These are phyloP conservation scores for Eleginops maclovinus DNA, from an alignment of 2,113 vertebrate genomes.

Conservation along the genomic window DNA sequence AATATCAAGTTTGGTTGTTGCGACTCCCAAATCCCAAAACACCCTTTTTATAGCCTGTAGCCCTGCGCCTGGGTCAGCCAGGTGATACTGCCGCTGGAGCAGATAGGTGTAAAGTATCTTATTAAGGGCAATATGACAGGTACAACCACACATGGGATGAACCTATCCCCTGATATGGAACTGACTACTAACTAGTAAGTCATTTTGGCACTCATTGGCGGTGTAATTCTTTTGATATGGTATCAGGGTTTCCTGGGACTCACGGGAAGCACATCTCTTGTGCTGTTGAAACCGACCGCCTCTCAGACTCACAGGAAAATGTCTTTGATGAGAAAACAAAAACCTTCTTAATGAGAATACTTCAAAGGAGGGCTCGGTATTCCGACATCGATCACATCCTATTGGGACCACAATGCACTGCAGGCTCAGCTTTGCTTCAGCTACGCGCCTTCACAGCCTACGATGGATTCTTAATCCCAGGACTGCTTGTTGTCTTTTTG, in stretches of 20 bases:
- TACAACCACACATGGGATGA: conserved; percentile 16
- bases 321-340: conserved; percentile 47
- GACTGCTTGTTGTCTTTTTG: conserved; percentile 47
- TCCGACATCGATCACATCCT: conserved; percentile 54
- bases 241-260: conserved; percentile 27
- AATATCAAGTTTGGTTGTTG: conserved; percentile 58
- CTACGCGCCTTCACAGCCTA: conserved; percentile 44
- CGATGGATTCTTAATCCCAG: conserved; percentile 40
- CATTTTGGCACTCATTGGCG: conserved; percentile 27
- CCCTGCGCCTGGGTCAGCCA: conserved; percentile 5
- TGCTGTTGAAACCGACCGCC: conserved; percentile 41
- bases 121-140: conserved; percentile 23
- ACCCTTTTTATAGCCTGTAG: neutral
- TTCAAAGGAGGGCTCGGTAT: conserved; percentile 56
- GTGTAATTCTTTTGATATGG: conserved; percentile 53
- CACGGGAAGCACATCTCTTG: conserved; percentile 47
- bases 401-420: conserved; percentile 41
- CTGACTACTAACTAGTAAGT: conserved; percentile 11
- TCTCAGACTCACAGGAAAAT: conserved; percentile 28
- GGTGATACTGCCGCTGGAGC: conserved; percentile 1
- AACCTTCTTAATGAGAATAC: conserved; percentile 51
- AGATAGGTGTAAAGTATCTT: conserved; percentile 25
- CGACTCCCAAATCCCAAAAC: neutral
- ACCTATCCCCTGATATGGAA: conserved; percentile 24
- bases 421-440: conserved; percentile 61